Evolutionary conservation across 2,888 invertebrate species (phyloP).

Genomic region (Camptogramma bilineatum): DNA sequence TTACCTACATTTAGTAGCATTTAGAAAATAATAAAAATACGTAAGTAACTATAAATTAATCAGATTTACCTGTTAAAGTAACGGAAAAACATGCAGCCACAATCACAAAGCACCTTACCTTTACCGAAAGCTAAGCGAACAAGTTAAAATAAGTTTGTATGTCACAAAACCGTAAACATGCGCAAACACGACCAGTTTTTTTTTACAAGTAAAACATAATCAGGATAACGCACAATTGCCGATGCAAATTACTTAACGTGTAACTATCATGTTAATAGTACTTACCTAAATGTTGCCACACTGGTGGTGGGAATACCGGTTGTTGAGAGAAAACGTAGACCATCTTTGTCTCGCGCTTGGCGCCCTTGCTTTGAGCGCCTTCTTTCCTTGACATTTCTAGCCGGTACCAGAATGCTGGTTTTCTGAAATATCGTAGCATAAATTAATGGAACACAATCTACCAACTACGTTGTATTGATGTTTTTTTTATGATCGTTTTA

Average conservation of each 20-base stretch:
- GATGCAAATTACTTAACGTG: no score
- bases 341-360: constrained; percentile 60
- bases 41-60: background rate
- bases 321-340: constrained; percentile 76
- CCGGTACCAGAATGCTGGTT: constrained; percentile 77
- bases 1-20: no score
- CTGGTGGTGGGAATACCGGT: constrained; percentile 77
- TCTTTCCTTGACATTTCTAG: constrained; percentile 68
- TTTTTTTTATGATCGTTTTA: no score
- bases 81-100: background rate
- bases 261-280: no score
- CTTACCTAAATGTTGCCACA: constrained; percentile 76
- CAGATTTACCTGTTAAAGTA: background rate
- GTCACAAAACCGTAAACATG: background rate
- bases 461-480: no score
- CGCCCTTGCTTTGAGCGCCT: constrained; percentile 50
- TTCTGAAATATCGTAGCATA: constrained; percentile 53
- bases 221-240: no score
- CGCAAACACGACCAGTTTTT: no score
- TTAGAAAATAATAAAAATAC: no score
- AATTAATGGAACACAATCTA: no score
- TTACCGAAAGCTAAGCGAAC: background rate
- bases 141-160: background rate
- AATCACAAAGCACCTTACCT: background rate
- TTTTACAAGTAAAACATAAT: no score